A percentile compares a stretch with the other conserved stretches of the same genome.
Conservation (phyloP, 2,797 vertebrate genomes). For the Amphiprion clarkii region DNA sequence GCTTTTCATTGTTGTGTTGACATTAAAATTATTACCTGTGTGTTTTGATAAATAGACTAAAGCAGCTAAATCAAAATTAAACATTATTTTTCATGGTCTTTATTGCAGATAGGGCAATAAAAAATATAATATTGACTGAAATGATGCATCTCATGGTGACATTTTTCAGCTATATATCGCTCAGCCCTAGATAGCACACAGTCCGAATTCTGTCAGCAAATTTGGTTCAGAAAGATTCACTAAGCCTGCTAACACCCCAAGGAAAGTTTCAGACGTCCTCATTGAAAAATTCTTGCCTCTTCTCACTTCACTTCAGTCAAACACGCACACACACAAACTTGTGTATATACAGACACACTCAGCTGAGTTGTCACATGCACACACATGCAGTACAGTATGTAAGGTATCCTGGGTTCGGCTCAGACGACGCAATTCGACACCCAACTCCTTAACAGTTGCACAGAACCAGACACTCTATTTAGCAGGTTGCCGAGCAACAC, state of each 20-base stretch:
- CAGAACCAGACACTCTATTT: slow-evolving; percentile 65
- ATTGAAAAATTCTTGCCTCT: no score
- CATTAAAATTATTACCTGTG: no score
- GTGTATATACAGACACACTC: slow-evolving; percentile 28
- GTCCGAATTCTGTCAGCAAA: background rate
- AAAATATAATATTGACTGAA: no score
- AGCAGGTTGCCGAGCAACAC: slow-evolving; percentile 62
- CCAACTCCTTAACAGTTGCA: slow-evolving; percentile 53
- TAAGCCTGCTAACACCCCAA: background rate
- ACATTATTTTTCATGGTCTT: no score
- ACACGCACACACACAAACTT: slow-evolving; percentile 13
- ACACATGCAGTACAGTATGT: slow-evolving; percentile 61
- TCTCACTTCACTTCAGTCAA: background rate
- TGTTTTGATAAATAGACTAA: no score
- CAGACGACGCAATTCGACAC: slow-evolving; percentile 63
- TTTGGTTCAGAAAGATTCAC: background rate
- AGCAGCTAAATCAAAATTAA: no score
- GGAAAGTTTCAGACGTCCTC: background rate
- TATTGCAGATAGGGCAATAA: no score
- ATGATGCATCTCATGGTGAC: no score
- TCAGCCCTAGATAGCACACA: no score
- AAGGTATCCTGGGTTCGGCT: slow-evolving; percentile 62
- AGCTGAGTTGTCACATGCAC: slow-evolving; percentile 39
- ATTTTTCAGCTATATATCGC: no score
- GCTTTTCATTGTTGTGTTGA: no score